Base-by-base conservation (phyloP, 2,888 invertebrate species). In the Brachypterus glaber region DNA sequence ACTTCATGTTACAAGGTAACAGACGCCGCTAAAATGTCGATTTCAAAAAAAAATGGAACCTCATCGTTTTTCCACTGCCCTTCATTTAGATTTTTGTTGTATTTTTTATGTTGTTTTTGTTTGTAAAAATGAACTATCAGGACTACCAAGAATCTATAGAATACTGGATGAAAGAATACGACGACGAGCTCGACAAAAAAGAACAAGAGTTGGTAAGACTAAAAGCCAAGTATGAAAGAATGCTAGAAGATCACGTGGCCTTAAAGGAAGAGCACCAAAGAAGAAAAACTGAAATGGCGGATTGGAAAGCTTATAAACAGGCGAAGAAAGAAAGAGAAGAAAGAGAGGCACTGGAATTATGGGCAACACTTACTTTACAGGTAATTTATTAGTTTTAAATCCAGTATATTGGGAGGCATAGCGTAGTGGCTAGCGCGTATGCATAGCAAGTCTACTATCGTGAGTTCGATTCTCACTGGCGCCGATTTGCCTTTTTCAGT, bases 131-230 rank as follows among this genome's bases (percentile, higher is more conserved):
- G n/a, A n/a, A n/a, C n/a, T 33, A 40, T 33, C 33, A 60, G 52
- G 59, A 62, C 35, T 41, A 48, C 30, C 13, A 48, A 16, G 52
- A 54, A 3, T 51, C 52, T 15, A 61, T 60, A 7, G 43, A 56
- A 7, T 50, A 51, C 30, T 62, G 60, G 61, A 55, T 57, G 52
- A 53, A 55, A 30, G 41, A 44, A n/a, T 62, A 59, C 35, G 59
- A 60, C 16, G 46, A 47, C 12, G 60, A 62, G 37, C 41, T 49
- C 1, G 60, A 63, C 35, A 33, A 37, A 11, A 41, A 45, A 14
- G 60, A 59, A 16, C 39, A 40, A 1, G 51, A 55, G 35, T 47
- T 58, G 14, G 35, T 52, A 2, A 43, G 48, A 12, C 24, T 59
- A 8, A 53, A 48, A 39, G 41, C 44, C 14, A 44, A 49, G 8